A percentile compares a stretch with the other conserved stretches of the same genome.
Conservation (phyloP, 2,113 vertebrate genomes). For the Eubucco bourcierii region DNA sequence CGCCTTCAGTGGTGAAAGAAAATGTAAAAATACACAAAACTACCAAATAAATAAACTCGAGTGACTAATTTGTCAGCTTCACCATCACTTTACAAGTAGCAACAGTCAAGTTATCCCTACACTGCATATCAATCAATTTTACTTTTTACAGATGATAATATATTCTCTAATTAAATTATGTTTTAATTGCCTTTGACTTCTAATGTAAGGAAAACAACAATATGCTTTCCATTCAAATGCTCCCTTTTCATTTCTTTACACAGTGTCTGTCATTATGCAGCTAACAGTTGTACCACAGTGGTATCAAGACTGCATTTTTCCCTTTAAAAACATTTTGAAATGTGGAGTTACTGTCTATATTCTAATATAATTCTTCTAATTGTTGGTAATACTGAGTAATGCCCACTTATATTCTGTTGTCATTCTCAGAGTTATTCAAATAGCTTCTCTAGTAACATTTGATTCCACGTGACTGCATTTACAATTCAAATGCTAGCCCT, state of each 20-base stretch:
- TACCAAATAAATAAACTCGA: slow-evolving; percentile 29
- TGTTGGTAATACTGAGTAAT: slow-evolving; percentile 7
- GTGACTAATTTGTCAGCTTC: slow-evolving; percentile 51
- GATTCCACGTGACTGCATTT: slow-evolving; percentile 10
- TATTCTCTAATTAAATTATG: slow-evolving; percentile 75
- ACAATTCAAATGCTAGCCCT: background rate
- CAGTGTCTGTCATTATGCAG: background rate
- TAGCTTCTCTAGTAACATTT: slow-evolving; percentile 19
- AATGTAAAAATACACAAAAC: slow-evolving; percentile 44
- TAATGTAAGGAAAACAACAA: slow-evolving; percentile 66
- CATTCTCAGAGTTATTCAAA: slow-evolving; percentile 6
- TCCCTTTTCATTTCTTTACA: background rate
- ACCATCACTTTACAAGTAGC: slow-evolving; percentile 51
- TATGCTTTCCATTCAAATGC: slow-evolving; percentile 36
- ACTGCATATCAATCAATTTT: slow-evolving; percentile 71
- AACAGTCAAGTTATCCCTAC: slow-evolving; percentile 67
- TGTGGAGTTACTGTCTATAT: background rate
- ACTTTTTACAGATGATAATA: slow-evolving; percentile 71
- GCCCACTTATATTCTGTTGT: background rate
- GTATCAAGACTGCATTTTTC: background rate
- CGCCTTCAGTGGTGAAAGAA: slow-evolving; percentile 40
- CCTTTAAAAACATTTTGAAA: background rate
- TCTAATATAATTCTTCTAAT: background rate
- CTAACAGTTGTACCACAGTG: background rate
- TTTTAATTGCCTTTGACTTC: slow-evolving; percentile 75